Evolutionary conservation across 2,113 vertebrate genomes (phyloP).

Genomic region (Microtus montanus): DNA sequence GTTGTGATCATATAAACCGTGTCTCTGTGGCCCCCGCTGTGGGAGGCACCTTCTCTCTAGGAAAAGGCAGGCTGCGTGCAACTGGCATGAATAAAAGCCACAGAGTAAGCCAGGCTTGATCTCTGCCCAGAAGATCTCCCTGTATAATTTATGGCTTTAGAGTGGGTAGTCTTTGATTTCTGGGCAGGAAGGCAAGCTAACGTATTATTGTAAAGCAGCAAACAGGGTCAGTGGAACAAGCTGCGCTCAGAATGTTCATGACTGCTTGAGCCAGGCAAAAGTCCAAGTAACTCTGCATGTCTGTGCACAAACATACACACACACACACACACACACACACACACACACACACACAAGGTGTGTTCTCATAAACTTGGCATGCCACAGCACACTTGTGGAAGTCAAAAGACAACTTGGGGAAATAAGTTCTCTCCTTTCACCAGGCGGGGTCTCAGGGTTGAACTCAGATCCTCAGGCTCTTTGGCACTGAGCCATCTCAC

Average conservation of each 20-base stretch:
- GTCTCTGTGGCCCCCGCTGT: not conserved
- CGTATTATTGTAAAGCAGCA: constrained; percentile 35
- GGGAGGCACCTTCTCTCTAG: not conserved
- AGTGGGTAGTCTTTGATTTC: constrained; percentile 31
- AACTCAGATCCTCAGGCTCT: not conserved
- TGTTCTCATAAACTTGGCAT: not conserved
- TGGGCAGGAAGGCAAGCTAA: constrained; percentile 1
- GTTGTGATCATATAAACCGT: not conserved
- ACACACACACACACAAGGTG: not conserved
- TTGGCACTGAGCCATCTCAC: not conserved
- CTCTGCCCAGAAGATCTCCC: constrained; percentile 43
- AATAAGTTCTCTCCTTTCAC: no score
- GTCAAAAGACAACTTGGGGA: not conserved
- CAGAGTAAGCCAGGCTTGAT: constrained; percentile 30
- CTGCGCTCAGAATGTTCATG: not conserved
- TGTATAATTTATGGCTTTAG: constrained; percentile 48
- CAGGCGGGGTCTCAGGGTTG: not conserved
- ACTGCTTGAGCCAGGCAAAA: not conserved
- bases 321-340: not conserved
- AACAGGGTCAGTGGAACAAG: constrained; percentile 13
- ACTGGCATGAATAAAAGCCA: constrained; percentile 35
- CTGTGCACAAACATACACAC: not conserved
- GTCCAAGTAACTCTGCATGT: not conserved
- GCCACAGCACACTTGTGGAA: not conserved
- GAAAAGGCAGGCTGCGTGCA: not conserved